Conservation (phyloP, 30 jellyfish, hydroid and myxozoan genomes). For the Pelagia noctiluca region DNA sequence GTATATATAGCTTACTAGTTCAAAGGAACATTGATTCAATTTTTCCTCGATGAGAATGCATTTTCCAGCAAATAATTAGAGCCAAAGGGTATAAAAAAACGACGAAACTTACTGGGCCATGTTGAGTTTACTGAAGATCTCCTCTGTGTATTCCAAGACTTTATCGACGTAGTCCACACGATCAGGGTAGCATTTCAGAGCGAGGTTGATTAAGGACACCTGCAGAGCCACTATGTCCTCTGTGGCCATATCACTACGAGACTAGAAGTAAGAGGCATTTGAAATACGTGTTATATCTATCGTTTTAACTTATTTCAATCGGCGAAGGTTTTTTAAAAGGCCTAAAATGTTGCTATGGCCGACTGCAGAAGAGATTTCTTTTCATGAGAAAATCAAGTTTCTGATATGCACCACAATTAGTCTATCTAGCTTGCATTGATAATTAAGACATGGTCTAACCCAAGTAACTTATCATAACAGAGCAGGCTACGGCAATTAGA, state of each 20-base stretch:
- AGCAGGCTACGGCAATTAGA: too few relatives aligned
- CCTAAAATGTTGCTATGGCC: too few relatives aligned
- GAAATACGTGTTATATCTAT: neutral
- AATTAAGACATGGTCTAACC: too few relatives aligned
- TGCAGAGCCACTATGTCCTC: conserved; percentile 98
- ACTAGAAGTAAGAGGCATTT: conserved; percentile 57
- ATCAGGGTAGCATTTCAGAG: conserved; percentile 97
- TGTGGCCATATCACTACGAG: conserved; percentile 99
- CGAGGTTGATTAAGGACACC: conserved; percentile 96
- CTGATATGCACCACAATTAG: too few relatives aligned
- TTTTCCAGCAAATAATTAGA: neutral
- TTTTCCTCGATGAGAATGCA: too few relatives aligned
- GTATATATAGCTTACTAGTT: too few relatives aligned
- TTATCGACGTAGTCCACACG: conserved; percentile 98
- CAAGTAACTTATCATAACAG: too few relatives aligned
- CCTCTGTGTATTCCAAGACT: conserved; percentile 97
- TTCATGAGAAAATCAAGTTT: too few relatives aligned
- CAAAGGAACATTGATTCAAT: too few relatives aligned
- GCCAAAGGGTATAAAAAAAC: neutral
- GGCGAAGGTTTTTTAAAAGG: too few relatives aligned
- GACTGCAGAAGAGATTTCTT: too few relatives aligned
- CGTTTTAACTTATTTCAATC: neutral
- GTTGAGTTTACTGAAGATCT: conserved; percentile 95
- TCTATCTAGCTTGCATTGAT: too few relatives aligned
- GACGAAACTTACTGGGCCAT: conserved; percentile 92